phyloP scores from a whole-genome alignment of 37 sponge, comb jelly and placozoan species.

The Halisarca cf. caerulea region DNA sequence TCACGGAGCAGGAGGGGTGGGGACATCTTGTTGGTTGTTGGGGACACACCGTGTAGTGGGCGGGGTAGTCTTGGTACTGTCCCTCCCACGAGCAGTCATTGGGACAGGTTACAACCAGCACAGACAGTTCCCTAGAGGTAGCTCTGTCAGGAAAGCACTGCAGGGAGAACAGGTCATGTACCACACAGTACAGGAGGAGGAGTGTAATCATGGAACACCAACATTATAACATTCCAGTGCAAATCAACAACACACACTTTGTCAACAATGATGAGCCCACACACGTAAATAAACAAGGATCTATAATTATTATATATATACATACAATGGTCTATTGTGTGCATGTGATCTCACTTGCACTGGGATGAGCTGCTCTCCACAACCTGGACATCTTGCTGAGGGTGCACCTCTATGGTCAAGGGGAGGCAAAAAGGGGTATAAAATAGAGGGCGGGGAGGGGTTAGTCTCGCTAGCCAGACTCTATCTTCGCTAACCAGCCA shows the following conservation, averaged over 20 bases:
- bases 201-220: too few species aligned
- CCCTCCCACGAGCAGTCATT: constrained; percentile 31
- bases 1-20: background rate
- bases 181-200: too few species aligned
- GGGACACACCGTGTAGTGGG: background rate
- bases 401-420: constrained; percentile 26
- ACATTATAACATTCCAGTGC: too few species aligned
- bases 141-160: constrained; percentile 35
- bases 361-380: constrained; percentile 3
- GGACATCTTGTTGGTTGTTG: background rate
- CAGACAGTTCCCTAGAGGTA: background rate
- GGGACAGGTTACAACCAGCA: constrained; percentile 7
- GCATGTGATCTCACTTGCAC: too few species aligned
- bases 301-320: background rate
- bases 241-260: too few species aligned
- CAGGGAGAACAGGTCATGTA: background rate
- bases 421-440: background rate
- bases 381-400: constrained; percentile 8
- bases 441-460: background rate
- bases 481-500: background rate
- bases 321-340: too few species aligned
- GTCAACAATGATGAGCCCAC: too few species aligned
- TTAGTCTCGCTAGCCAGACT: background rate
- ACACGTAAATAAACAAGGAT: too few species aligned
- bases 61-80: background rate